Evolutionary conservation across 2,888 invertebrate species (phyloP).

Genomic region (Scaptomyza cyrtandrae): DNA sequence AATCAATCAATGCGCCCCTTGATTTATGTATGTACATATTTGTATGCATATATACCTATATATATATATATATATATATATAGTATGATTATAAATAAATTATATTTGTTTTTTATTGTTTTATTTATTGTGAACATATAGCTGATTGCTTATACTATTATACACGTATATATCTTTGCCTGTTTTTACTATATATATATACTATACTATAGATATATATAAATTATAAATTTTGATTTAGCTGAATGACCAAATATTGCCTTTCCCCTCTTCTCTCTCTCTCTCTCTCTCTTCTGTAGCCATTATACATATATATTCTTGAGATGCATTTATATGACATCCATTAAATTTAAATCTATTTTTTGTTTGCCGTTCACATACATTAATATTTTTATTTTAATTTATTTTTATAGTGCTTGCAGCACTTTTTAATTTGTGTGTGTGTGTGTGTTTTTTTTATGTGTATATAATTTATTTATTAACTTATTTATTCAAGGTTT

Average conservation of each 20-base stretch:
- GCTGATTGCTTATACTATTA: conserved; percentile 36
- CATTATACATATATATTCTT: conserved; percentile 1
- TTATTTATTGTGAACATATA: conserved; percentile 31
- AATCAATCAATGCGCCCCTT: conserved; percentile 28
- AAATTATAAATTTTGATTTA: conserved; percentile 52
- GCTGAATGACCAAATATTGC: conserved; percentile 21
- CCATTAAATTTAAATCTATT: neutral
- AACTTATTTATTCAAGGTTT: neutral
- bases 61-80: conserved; percentile 2
- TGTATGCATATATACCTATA: neutral
- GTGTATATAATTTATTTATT: neutral
- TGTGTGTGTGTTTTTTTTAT: neutral
- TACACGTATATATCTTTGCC: neutral
- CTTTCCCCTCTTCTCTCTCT: neutral
- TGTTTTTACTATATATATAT: neutral
- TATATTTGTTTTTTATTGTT: conserved; percentile 24
- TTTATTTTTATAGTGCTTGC: conserved; percentile 46
- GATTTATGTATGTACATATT: conserved; percentile 22
- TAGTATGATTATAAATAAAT: conserved; percentile 2
- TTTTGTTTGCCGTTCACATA: neutral
- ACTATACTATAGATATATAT: no score
- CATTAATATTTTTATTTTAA: neutral
- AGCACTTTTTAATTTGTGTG: conserved; percentile 33
- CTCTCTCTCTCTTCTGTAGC: neutral
- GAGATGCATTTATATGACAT: neutral